Percentiles rank a stretch among this genome's conserved stretches.
Conservation (phyloP, 2,113 vertebrate genomes). For the Lamprologus tigripictilis region DNA sequence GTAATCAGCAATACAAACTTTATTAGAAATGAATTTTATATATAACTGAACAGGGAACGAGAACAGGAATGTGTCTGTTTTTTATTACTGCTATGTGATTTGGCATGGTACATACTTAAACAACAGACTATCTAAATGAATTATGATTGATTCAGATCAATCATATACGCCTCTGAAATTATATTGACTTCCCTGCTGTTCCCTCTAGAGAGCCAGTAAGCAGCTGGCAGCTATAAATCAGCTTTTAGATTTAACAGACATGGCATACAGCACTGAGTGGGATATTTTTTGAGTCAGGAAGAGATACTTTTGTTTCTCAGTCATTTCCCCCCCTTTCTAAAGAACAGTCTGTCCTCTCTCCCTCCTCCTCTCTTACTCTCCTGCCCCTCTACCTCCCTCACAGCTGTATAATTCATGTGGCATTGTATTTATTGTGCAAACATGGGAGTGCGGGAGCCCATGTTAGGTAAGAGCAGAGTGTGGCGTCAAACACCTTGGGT, state of each 20-base stretch:
- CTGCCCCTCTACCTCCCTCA: neutral
- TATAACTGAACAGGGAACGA: neutral
- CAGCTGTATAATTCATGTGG: conserved; percentile 37
- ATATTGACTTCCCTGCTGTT: conserved; percentile 8
- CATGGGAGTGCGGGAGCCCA: conserved; percentile 35
- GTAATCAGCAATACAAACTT: neutral
- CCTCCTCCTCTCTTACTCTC: neutral
- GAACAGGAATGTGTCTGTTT: neutral
- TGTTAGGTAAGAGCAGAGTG: conserved; percentile 62
- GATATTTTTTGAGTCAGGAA: neutral
- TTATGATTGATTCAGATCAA: conserved; percentile 37
- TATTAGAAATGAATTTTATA: neutral
- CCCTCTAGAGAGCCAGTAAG: neutral
- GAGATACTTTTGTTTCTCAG: neutral
- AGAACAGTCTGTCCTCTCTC: neutral
- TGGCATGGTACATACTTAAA: neutral
- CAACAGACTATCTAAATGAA: conserved; percentile 19
- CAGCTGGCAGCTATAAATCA: neutral
- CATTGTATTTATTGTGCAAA: conserved; percentile 61
- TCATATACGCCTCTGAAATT: conserved; percentile 9
- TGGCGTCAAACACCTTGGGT: conserved; percentile 46
- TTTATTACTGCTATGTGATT: neutral
- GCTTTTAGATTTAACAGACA: neutral
- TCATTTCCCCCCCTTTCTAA: neutral
- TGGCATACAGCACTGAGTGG: neutral